Evolutionary conservation across 2,888 invertebrate species (phyloP), one percentile per base, ranked within the genome.

Genomic region (Eristalis intricaria): DNA sequence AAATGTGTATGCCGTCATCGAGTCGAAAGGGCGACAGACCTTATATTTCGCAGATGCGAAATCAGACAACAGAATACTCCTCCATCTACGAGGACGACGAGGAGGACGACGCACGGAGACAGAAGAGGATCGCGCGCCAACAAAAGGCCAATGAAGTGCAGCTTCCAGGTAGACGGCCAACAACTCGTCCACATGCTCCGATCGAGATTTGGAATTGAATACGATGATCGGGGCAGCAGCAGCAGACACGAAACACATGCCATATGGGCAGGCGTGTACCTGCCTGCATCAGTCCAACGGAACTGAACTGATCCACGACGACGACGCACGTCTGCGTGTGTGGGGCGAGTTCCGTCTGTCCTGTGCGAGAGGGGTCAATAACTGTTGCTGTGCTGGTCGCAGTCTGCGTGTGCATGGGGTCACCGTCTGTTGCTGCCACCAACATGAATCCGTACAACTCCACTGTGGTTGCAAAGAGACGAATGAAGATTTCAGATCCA

Each of bases 1-100:
- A 83, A 87, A 87, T 87, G 87, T 81, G 84, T 70, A 66, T 64
- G 73, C 71, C 73, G 40, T 66, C 60, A 64, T 32, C 68, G 58
- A 50, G 75, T 65, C 80, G 40, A 76, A 74, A 74, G 73, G 69
- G 60, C 74, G 68, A 79, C 76, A 84, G 73, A 73, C 79, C 43
- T 73, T 60, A 66, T 66, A 83, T 75, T 87, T 87, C 84, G 87
- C 87, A 87, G 87, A 87, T 87, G 87, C 87, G 80, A 87, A 87
- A 87, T 87, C 87, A 80, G 73, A 80, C 87, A 87, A 79, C 70
- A 82, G 74, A 79, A 58, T 19, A 78, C 76, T 86, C 74, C 56
- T 4, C 29, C 29, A 29, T 29, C 29, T 5, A 29, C 5, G 29
- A 4, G 0, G 29, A 29, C 4, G 29, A 29, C 29, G 5, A 23